These are phyloP conservation scores for Upupa epops DNA, from an alignment of 2,113 vertebrate genomes.

Conservation along the genomic window DNA sequence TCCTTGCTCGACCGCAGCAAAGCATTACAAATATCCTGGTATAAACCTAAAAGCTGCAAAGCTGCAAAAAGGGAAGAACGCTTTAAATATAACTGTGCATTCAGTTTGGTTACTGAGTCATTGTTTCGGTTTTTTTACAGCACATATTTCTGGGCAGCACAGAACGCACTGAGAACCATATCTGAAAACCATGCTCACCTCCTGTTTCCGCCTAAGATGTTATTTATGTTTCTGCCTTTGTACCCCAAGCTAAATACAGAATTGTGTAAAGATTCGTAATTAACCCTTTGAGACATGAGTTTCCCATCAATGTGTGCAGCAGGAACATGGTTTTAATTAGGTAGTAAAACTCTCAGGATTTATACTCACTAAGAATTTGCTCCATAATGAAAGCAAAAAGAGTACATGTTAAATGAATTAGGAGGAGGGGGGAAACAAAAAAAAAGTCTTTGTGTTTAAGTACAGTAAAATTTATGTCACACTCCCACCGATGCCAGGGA, in stretches of 20 bases:
- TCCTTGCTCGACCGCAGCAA: neutral
- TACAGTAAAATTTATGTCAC: slow-evolving; percentile 29
- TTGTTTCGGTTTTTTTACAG: slow-evolving; percentile 49
- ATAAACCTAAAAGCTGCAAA: neutral
- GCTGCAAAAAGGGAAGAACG: neutral
- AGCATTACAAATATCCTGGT: neutral
- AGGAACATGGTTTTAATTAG: slow-evolving; percentile 76
- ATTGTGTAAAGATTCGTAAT: slow-evolving; percentile 77
- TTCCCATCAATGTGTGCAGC: slow-evolving; percentile 73
- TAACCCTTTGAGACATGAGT: slow-evolving; percentile 79
- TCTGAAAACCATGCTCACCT: slow-evolving; percentile 78
- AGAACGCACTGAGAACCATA: slow-evolving; percentile 70
- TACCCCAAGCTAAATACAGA: slow-evolving; percentile 74
- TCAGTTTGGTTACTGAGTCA: slow-evolving; percentile 67
- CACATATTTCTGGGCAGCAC: slow-evolving; percentile 68
- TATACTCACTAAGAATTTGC: slow-evolving; percentile 55
- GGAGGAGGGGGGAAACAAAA: accelerated
- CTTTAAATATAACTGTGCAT: slow-evolving; percentile 20
- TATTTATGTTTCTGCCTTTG: slow-evolving; percentile 82
- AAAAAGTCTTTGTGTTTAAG: neutral
- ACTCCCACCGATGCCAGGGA: slow-evolving; percentile 42
- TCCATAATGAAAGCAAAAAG: slow-evolving; percentile 66
- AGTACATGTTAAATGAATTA: slow-evolving; percentile 62
- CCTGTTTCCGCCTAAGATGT: slow-evolving; percentile 73
- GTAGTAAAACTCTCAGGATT: slow-evolving; percentile 70